These are phyloP conservation scores for Isichthys henryi DNA, from an alignment of 2,113 vertebrate genomes.

Conservation along the genomic window DNA sequence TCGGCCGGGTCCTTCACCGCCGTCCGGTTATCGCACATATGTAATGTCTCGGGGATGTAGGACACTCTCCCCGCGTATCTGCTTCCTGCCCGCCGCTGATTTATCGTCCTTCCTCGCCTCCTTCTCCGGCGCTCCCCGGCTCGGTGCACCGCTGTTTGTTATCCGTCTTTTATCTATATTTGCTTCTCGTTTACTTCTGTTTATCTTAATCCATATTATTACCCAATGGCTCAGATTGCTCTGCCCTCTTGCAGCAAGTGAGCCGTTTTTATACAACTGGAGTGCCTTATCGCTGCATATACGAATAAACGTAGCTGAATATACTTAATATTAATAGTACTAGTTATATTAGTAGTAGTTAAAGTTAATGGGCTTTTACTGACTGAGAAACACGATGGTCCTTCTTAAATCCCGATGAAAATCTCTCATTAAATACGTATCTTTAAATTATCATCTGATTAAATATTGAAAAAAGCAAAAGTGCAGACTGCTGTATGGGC, in stretches of 20 bases:
- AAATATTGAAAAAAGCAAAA: neutral
- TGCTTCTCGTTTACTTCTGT: neutral
- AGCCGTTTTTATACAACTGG: neutral
- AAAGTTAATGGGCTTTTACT: neutral
- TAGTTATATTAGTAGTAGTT: neutral
- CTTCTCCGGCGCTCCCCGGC: neutral
- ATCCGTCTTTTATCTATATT: neutral
- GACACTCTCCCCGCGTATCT: neutral
- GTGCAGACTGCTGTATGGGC: neutral
- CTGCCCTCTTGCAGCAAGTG: neutral
- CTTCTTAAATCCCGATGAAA: neutral
- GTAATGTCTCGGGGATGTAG: neutral
- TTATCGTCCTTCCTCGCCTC: neutral
- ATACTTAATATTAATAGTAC: neutral
- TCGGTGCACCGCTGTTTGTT: neutral
- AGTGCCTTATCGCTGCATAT: neutral
- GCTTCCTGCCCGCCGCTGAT: neutral
- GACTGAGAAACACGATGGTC: neutral
- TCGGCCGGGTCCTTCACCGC: neutral
- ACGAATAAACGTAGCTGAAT: neutral
- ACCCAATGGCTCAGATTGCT: neutral
- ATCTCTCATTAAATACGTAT: neutral
- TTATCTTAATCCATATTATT: neutral
- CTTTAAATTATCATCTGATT: neutral
- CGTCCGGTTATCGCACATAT: neutral